Conservation (phyloP, 2,113 vertebrate genomes). For the Oreocharis arfaki region DNA sequence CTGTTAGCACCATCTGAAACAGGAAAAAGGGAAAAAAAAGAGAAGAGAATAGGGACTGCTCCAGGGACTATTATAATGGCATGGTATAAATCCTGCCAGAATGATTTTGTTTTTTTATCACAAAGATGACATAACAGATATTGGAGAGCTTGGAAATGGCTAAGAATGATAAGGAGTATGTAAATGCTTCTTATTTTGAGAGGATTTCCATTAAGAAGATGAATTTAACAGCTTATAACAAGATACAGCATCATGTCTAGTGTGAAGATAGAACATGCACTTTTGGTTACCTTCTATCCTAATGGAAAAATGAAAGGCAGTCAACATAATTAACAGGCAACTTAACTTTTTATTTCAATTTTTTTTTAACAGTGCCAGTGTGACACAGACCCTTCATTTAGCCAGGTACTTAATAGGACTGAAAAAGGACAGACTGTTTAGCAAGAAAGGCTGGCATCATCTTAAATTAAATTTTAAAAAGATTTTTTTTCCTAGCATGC, state of each 20-base stretch:
- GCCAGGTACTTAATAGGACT: not conserved
- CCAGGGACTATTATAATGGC: not conserved
- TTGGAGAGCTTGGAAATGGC: not conserved
- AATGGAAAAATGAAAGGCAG: not conserved
- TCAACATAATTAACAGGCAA: not conserved
- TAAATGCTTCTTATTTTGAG: not conserved
- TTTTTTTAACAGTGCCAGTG: not conserved
- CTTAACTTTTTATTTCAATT: not conserved
- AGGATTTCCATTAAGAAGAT: not conserved
- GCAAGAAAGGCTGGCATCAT: not conserved
- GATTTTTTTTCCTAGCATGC: not conserved
- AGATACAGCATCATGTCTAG: not conserved
- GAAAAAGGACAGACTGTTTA: not conserved
- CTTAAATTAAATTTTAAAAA: not conserved
- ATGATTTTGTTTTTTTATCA: not conserved
- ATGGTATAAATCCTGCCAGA: not conserved
- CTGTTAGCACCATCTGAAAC: not conserved
- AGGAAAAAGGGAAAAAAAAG: not conserved
- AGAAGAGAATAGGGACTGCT: not conserved
- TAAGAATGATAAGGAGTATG: not conserved
- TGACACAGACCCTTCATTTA: not conserved
- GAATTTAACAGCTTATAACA: not conserved
- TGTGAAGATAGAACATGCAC: not conserved
- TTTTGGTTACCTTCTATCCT: not conserved
- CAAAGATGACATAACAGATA: not conserved